Base-by-base conservation (phyloP, 2,888 invertebrate species). In the Drosophila diplacantha region DNA sequence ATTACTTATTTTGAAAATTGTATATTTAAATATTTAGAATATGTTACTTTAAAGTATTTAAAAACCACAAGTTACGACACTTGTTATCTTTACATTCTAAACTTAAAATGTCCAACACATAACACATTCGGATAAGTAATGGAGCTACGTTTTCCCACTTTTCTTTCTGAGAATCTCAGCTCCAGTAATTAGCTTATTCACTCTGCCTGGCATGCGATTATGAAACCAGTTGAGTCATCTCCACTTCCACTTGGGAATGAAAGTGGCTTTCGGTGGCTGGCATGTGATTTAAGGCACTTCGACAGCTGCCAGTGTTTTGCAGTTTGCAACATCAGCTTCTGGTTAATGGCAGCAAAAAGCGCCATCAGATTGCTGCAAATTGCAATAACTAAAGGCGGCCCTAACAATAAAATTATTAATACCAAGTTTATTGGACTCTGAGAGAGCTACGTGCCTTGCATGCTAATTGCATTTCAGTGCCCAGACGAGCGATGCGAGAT, bases 381-480 rank as follows among this genome's bases (percentile, higher is more conserved):
- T 57, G 58, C 56, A 50, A 61, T 41, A 44, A 52, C 47, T 35
- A 59, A 37, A 44, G 16, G 9, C 24, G 34, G 43, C 24, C 52
- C 39, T 38, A 49, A 50, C 62, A 73, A 61, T 52, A 62, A 71
- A 55, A 67, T 64, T 75, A 65, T 74, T 78, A 74, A 71, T 69
- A 69, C 65, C 58, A 71, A 75, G 72, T 75, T 68, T 66, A 79
- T 75, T 72, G 67, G 74, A 69, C 57, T 78, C 61, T 52, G 69
- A 69, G 64, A 66, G 44, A 50, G 51, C 62, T 71, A 81, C 80
- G 81, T 83, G 80, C 72, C 68, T 78, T 78, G 83, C 71, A 72
- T 83, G 76, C 71, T 71, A 83, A 80, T 83, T 71, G 59, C 72
- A 51, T 35, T 65, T 63, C 51, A 49, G 38, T 14, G 57, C 34